Conservation (phyloP, 1,140 invertebrate genomes). For the Luehdorfia chinensis region DNA sequence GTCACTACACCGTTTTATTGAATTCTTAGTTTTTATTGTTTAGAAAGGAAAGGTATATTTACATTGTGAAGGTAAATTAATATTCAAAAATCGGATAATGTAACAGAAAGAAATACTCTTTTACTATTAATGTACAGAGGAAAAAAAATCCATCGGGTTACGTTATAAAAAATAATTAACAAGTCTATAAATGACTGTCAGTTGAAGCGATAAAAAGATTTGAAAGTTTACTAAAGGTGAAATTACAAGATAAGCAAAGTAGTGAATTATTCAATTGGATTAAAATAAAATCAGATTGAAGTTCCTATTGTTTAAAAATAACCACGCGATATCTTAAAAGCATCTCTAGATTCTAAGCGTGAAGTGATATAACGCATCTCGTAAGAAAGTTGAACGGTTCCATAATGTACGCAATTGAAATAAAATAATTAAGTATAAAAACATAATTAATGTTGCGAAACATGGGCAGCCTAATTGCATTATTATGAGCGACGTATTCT, state of each 20-base stretch:
- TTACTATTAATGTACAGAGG: too few relatives aligned
- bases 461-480: neutral
- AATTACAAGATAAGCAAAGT: slow-evolving; percentile 5
- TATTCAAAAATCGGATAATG: too few relatives aligned
- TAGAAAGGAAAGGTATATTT: too few relatives aligned
- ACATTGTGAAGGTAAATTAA: too few relatives aligned
- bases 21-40: too few relatives aligned
- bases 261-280: slow-evolving; percentile 15
- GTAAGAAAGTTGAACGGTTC: slow-evolving; percentile 5
- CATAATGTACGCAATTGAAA: slow-evolving; percentile 15
- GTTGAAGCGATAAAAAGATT: slow-evolving; percentile 8
- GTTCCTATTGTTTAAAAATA: slow-evolving; percentile 15
- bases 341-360: slow-evolving; percentile 19
- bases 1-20: too few relatives aligned
- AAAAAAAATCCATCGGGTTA: too few relatives aligned
- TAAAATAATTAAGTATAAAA: slow-evolving; percentile 24
- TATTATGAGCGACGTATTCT: too few relatives aligned
- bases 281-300: slow-evolving; percentile 15
- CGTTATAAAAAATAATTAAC: slow-evolving; percentile 2
- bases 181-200: slow-evolving; percentile 9
- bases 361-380: slow-evolving; percentile 4
- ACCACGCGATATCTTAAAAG: slow-evolving; percentile 25
- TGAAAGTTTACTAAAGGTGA: slow-evolving; percentile 11
- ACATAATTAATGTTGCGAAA: slow-evolving; percentile 17
- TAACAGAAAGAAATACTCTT: too few relatives aligned